These are phyloP conservation scores for Amphilophus citrinellus DNA, from an alignment of 2,113 vertebrate species.

Conservation along the genomic window DNA sequence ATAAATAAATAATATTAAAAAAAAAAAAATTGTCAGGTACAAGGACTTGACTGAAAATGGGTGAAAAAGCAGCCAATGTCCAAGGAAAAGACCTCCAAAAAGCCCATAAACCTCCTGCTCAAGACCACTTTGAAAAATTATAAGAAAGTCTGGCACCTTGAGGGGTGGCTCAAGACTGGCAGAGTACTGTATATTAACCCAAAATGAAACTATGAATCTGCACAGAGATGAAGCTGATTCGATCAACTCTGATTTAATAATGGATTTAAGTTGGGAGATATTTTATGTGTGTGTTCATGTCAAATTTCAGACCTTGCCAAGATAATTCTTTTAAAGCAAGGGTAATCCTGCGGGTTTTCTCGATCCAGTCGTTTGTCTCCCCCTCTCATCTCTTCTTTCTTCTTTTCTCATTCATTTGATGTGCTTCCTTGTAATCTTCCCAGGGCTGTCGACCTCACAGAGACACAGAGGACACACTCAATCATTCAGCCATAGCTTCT, in stretches of 20 bases:
- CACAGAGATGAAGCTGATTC: background rate
- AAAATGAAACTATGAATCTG: background rate
- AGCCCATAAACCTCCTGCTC: no score
- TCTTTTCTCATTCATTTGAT: slow-evolving; percentile 59
- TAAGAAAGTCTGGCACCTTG: background rate
- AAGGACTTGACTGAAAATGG: background rate
- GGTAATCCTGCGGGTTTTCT: slow-evolving; percentile 56
- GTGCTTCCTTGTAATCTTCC: slow-evolving; percentile 72
- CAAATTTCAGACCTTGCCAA: slow-evolving; percentile 17
- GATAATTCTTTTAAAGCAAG: slow-evolving; percentile 63
- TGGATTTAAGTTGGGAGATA: slow-evolving; percentile 16
- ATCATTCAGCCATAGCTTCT: slow-evolving; percentile 60
- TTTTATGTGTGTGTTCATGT: slow-evolving; percentile 20
- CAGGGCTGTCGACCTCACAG: slow-evolving; percentile 70
- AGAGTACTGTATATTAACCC: background rate
- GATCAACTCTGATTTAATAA: slow-evolving; percentile 26
- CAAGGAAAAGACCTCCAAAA: no score
- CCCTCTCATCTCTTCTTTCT: slow-evolving; percentile 19
- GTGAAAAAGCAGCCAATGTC: no score
- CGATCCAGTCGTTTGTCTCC: slow-evolving; percentile 36
- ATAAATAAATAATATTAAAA: no score
- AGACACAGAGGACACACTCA: slow-evolving; percentile 68
- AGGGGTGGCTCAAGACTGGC: background rate
- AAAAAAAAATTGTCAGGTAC: background rate
- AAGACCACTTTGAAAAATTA: no score